Conservation (phyloP, 2,113 vertebrate genomes). For the Sorex fumeus region DNA sequence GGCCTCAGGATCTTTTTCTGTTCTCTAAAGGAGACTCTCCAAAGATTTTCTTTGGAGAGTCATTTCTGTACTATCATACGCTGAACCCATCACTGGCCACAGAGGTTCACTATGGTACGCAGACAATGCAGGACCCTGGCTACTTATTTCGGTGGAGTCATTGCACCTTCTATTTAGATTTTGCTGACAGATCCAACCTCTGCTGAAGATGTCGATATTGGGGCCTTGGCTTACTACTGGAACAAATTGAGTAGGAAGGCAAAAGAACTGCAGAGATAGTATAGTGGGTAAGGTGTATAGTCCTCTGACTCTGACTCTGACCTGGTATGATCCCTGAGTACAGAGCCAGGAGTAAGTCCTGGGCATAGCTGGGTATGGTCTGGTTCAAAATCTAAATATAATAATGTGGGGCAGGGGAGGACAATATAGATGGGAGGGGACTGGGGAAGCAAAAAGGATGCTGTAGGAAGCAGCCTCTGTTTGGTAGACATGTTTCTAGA, state of each 20-base stretch:
- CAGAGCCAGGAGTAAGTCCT: too few relatives aligned
- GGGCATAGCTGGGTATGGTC: too few relatives aligned
- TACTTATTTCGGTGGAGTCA: not conserved
- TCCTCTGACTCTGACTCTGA: not conserved
- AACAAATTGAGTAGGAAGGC: not conserved
- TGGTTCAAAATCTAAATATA: not conserved
- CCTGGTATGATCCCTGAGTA: too few relatives aligned
- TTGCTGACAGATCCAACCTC: not conserved
- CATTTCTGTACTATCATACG: not conserved
- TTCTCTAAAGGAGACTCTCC: not conserved
- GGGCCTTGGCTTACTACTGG: not conserved
- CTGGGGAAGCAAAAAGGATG: not conserved
- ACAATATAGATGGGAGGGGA: not conserved
- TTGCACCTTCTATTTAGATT: not conserved
- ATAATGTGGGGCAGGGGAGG: not conserved
- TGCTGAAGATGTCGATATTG: not conserved
- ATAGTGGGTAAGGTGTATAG: not conserved
- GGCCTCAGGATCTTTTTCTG: not conserved
- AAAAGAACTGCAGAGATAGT: not conserved
- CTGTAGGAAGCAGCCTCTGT: not conserved
- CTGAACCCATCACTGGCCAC: not conserved
- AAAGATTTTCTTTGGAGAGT: constrained; percentile 23
- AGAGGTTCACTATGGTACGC: not conserved
- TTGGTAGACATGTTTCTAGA: not conserved
- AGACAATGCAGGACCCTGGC: not conserved